Evolutionary conservation across 2,797 vertebrate species (phyloP), one percentile per base, ranked within the genome.

Genomic region (Sebastes matsubarae): DNA sequence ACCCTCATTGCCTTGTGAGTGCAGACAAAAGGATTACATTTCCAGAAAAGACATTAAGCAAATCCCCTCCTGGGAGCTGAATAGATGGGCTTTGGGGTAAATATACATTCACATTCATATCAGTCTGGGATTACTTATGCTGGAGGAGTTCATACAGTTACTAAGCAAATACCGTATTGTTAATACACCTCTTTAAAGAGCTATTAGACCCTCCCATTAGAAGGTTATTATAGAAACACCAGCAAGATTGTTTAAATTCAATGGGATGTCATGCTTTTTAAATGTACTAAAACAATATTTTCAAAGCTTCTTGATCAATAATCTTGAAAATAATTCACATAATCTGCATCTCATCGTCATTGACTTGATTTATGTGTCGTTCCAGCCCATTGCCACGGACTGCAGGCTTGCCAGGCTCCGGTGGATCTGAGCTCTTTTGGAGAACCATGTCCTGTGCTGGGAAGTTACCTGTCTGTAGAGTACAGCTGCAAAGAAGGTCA

Each of bases 401-500:
- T 97, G 59, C 97, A 99, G 88, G 96, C 94, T 2, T 99, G 98
- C 85, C 98, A 98, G 92, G 95, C 96, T 75, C 83, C 95, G 27
- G 93, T 96, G 3, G 96, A 98, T 50, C 72, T 89, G 30, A 89
- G 90, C 72, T 93, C 96, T 69, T 97, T 97, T 86, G 96, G 97
- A 89, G 96, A 98, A 52, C 96, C 96, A 2, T 99, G 98, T 81
- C 97, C 96, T 18, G 61, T 72, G 7, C 82, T 86, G n/a, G 96
- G 97, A 85, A 99, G 96, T 86, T 99, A 99, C 90, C 93, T 99
- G 65, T 97, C 96, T 84, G 84, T 99, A 80, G 96, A 96, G 5
- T 99, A 98, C 84, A 94, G 91, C 92, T 99, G 98, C 94, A 96
- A 88, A 92, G 94, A 98, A 88, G 98, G 98, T 99, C 92, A 96